Percentiles rank a stretch among this genome's conserved stretches.
Conservation (phyloP, 2,113 vertebrate species). For the Pelvicachromis taeniatus region DNA sequence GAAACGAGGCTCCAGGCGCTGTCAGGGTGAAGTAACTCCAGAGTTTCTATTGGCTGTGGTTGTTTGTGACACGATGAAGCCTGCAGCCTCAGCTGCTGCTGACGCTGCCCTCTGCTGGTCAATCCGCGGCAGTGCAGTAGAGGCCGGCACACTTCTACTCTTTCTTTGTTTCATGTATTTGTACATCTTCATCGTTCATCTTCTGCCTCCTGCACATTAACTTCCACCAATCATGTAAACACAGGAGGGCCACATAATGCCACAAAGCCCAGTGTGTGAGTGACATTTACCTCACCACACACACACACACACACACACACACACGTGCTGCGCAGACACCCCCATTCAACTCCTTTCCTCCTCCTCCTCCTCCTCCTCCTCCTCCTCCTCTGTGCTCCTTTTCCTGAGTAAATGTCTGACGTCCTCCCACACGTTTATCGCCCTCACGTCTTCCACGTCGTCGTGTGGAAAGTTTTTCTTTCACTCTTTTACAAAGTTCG, state of each 20-base stretch:
- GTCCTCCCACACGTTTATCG: neutral
- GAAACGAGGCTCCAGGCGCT: too few species aligned
- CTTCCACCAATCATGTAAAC: neutral
- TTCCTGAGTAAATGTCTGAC: neutral
- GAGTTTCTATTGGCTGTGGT: neutral
- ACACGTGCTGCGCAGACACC: neutral
- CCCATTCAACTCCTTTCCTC: neutral
- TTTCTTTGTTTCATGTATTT: neutral
- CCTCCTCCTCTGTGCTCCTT: neutral
- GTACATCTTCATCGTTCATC: neutral
- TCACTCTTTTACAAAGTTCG: neutral
- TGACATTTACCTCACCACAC: conserved; percentile 34
- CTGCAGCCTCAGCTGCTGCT: neutral
- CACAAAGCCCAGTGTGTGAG: conserved; percentile 15
- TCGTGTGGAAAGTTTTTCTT: neutral
- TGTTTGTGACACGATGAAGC: neutral
- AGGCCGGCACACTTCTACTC: neutral
- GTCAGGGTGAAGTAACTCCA: too few species aligned
- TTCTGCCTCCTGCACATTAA: neutral
- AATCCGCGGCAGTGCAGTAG: neutral
- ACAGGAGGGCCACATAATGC: neutral
- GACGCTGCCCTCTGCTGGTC: conserved; percentile 65
- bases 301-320: too few species aligned
- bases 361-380: neutral
- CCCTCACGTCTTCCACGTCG: neutral